Base-by-base conservation (phyloP, 2,113 vertebrate species). In the Lamprotornis superbus region DNA sequence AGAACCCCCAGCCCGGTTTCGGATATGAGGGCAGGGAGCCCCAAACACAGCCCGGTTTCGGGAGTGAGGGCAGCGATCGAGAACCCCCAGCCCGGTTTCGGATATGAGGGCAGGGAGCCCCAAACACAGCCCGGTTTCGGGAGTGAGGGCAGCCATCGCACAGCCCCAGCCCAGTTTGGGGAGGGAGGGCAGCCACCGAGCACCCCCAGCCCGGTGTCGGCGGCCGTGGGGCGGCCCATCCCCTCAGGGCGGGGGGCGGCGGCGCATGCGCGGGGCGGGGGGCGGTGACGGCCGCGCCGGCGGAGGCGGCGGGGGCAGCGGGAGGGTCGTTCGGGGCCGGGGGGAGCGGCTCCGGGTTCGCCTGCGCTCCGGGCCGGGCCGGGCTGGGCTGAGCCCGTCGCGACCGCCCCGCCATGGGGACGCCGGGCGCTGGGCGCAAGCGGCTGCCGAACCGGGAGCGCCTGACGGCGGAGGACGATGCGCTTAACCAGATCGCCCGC, bases 381-480 rank as follows among this genome's bases (percentile, higher is more conserved):
- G 49, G 49, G 49, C 56, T 21, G 22, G 22, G 12, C 24, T 25
- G 55, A 20, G 28, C 40, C n/a, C 35, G 30, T 28, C 35, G 37
- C 55, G 20, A 60, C 55, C 20, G 80, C 31, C 7, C 19, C 37
- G 89, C 96, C 49, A 99, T 99, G 99, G 99, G 98, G 80, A 99
- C 98, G 49, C 99, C 99, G 91, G 99, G 98, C 7, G 86, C 98
- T 21, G 99, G 99, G 93, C 97, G 99, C 74, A 99, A 98, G 96
- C 98, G 99, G 93, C 98, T 98, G 77, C 98, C 98, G 81, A 99
- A 98, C 90, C 98, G 98, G 95, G 99, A 99, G 71, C 98, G 97
- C 70, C 97, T 98, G 81, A 98, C 98, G 40, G 99, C 98, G 4
- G 99, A 99, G 97, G 99, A 99, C 96, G 98, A 99, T 97, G 98